Percentiles rank a stretch among this genome's conserved stretches.
Conservation (phyloP, 2,113 vertebrate genomes). For the Salminus brasiliensis region DNA sequence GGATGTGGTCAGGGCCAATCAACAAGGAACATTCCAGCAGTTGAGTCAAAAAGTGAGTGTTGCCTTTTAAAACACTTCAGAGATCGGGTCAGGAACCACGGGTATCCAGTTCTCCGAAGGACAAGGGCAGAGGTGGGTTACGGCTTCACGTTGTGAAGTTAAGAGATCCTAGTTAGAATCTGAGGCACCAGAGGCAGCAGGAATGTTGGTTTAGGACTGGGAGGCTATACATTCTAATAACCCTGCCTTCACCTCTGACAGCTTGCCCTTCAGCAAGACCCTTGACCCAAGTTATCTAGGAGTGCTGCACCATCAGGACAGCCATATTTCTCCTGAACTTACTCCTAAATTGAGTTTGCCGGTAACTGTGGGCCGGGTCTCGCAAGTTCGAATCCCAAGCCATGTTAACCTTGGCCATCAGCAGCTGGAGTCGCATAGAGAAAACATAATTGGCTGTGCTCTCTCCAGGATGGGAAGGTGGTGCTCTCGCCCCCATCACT, state of each 20-base stretch:
- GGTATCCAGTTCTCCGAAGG: neutral
- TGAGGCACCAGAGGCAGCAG: neutral
- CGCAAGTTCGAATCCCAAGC: no score
- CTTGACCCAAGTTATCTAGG: neutral
- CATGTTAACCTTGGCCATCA: no score
- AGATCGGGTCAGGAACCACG: conserved; percentile 31
- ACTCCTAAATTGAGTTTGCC: no score
- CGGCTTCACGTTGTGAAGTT: neutral
- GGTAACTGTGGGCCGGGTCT: no score
- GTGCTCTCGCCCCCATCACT: no score
- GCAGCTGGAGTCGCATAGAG: no score
- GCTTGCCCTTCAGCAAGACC: neutral
- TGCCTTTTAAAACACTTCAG: neutral
- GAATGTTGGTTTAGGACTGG: neutral
- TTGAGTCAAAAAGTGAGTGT: neutral
- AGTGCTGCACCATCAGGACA: neutral
- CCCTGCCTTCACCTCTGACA: neutral
- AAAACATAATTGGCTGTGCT: no score
- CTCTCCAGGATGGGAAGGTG: no score
- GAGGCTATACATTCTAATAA: neutral
- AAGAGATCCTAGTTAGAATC: neutral
- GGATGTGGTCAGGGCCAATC: neutral
- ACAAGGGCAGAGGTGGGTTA: neutral
- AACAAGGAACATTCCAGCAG: conserved; percentile 35
- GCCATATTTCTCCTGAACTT: neutral